Evolutionary conservation across 64 coral and sea anemone genomes (phyloP), one percentile per base, ranked within the genome.

Genomic region (Stylophora pistillata): DNA sequence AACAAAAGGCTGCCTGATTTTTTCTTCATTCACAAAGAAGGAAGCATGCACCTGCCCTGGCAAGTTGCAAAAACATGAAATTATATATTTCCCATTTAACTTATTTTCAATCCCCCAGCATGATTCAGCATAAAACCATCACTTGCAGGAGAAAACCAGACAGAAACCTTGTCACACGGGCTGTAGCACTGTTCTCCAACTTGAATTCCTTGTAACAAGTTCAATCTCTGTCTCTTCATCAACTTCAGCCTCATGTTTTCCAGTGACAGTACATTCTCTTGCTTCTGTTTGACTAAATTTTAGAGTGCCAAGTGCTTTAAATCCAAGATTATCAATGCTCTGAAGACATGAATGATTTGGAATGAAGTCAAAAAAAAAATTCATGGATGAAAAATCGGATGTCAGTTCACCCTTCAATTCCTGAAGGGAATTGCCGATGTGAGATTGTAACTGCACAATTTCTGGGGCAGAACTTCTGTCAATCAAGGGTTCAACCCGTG

Each of bases 101-200:
- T 81, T 34, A 58, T 81, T 57, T 16, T 0, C 21, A 17, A 62
- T 81, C 12, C 37, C 33, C 29, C 17, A 37, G 11, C 23, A 4
- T 5, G 37, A 10, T 18, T 16, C 56, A 18, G 15, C 37, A 25
- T 32, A 23, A 62, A 15, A 17, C 10, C 37, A 0, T 7, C 23
- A 4, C 63, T 81, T 20, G 29, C 9, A 33, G 26, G 34, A 6
- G 33, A 30, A 20, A 81, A 21, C 18, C 21, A 7, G 12, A 30
- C 15, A 0, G 28, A 61, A 63, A 81, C 21, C 9, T 62, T 23
- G 56, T 81, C 78, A 15, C 26, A n/a, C 18, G 78, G 56, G 29
- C 29, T 63, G 13, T 81, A 63, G 23, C 58, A 81, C 78, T 81
- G 78, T 34, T 81, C 30, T 17, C 58, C 78, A n/a, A 27, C 59